phyloP scores from a whole-genome alignment of 2,888 invertebrate species.

The Ceriagrion tenellum region DNA sequence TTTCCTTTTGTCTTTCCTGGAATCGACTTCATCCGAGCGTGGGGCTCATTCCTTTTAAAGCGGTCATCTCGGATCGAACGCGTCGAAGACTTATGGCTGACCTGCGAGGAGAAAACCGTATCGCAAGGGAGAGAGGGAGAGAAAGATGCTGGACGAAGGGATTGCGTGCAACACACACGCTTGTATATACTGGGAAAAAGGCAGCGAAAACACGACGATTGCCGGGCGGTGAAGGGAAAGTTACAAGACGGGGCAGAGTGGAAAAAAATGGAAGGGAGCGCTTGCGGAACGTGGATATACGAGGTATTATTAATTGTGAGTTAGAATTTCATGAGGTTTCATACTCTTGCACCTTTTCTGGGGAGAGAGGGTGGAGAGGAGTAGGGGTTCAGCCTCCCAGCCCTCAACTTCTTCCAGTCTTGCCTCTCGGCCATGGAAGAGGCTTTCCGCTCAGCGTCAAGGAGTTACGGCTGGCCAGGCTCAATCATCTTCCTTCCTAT shows the following conservation, averaged over 20 bases:
- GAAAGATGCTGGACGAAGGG: not conserved
- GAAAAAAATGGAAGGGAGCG: not conserved
- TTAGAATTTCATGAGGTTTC: conserved; percentile 65
- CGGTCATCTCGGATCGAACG: conserved; percentile 31
- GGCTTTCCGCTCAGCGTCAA: conserved; percentile 21
- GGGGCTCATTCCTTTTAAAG: conserved; percentile 33
- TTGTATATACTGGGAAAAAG: not conserved
- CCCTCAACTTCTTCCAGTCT: not conserved
- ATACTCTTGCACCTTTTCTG: conserved; percentile 57
- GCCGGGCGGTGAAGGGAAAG: not conserved
- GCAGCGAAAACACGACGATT: not conserved
- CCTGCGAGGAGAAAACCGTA: not conserved
- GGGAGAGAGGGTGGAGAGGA: not conserved
- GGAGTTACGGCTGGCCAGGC: conserved; percentile 45
- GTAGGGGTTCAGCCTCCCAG: no score
- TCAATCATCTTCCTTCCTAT: not conserved
- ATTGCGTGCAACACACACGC: not conserved
- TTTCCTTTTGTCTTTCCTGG: conserved; percentile 34
- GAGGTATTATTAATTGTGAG: conserved; percentile 63
- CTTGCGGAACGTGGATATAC: conserved; percentile 46
- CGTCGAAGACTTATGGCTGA: conserved; percentile 31
- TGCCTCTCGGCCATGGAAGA: not conserved
- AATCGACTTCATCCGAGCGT: conserved; percentile 13
- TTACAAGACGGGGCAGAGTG: not conserved
- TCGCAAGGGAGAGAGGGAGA: not conserved